phyloP scores from a whole-genome alignment of 2,113 vertebrate genomes.

The Labeo rohita region DNA sequence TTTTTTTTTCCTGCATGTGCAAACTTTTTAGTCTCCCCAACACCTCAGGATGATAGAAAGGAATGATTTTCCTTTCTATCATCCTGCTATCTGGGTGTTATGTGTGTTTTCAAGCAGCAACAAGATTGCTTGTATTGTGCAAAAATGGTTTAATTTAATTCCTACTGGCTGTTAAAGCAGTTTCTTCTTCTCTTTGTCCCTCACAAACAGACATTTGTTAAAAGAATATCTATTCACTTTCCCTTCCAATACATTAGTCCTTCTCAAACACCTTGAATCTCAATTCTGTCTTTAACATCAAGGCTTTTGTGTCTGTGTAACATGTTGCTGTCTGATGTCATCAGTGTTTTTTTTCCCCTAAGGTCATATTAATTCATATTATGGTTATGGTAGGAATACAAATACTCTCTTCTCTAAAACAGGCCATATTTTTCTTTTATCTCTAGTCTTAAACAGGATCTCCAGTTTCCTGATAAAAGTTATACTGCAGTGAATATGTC shows the following conservation, averaged over 20 bases:
- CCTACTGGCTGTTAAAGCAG: slow-evolving; percentile 24
- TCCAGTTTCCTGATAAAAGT: background rate
- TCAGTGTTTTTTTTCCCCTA: background rate
- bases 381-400: background rate
- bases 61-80: slow-evolving; percentile 78
- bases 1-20: no score
- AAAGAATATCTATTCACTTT: slow-evolving; percentile 1
- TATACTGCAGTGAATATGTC: background rate
- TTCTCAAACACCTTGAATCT: slow-evolving; percentile 10
- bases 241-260: background rate
- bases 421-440: background rate
- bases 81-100: slow-evolving; percentile 38
- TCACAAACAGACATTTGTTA: slow-evolving; percentile 28
- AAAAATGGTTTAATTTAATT: slow-evolving; percentile 31
- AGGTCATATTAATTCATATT: background rate
- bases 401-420: background rate
- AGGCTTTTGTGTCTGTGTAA: background rate
- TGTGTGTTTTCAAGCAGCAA: background rate
- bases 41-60: slow-evolving; percentile 80
- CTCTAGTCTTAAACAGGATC: background rate
- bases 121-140: slow-evolving; percentile 24
- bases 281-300: background rate
- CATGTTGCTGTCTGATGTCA: background rate
- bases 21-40: slow-evolving; percentile 76
- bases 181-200: slow-evolving; percentile 3